A percentile compares a stretch with the other conserved stretches of the same genome.
Evolutionary conservation across 2,888 invertebrate genomes (phyloP).

Genomic region (Aleiodes leptofemur): DNA sequence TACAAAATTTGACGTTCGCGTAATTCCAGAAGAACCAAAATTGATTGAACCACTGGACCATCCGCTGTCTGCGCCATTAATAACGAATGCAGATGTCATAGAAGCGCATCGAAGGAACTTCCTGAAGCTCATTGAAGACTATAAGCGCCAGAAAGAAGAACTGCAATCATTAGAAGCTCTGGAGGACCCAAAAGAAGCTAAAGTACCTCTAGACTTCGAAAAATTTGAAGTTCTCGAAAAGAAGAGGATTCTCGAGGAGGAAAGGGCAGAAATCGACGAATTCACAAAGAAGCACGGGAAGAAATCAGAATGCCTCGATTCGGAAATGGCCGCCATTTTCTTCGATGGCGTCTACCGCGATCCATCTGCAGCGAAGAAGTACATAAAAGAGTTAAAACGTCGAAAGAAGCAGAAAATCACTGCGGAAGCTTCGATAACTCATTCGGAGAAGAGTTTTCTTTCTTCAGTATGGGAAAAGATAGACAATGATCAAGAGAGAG

Average conservation of each 20-base stretch:
- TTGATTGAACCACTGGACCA: conserved; percentile 55
- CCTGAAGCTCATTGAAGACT: conserved; percentile 75
- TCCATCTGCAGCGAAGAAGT: conserved; percentile 52
- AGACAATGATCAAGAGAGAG: conserved; percentile 77
- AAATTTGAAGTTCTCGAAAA: background rate
- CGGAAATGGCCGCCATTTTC: too few relatives aligned
- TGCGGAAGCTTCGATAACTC: conserved; percentile 76
- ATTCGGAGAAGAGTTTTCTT: conserved; percentile 77
- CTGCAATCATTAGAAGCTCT: conserved; percentile 55
- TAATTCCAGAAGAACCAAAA: conserved; percentile 57
- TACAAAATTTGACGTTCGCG: conserved; percentile 63
- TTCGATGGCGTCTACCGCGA: conserved; percentile 37
- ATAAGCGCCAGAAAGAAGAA: conserved; percentile 74
- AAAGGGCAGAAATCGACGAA: conserved; percentile 50
- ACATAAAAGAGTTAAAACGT: conserved; percentile 76
- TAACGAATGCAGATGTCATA: conserved; percentile 77
- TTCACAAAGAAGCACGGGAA: conserved; percentile 54
- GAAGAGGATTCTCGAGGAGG: conserved; percentile 11
- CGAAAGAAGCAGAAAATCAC: conserved; percentile 75
- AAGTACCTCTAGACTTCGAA: background rate
- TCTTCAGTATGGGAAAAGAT: conserved; percentile 77
- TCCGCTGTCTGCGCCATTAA: conserved; percentile 75
- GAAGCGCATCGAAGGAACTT: conserved; percentile 79
- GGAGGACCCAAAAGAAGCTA: conserved; percentile 4
- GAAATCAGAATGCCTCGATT: background rate